Base-by-base conservation (phyloP, 1,140 invertebrate genomes). In the Apolygus lucorum region DNA sequence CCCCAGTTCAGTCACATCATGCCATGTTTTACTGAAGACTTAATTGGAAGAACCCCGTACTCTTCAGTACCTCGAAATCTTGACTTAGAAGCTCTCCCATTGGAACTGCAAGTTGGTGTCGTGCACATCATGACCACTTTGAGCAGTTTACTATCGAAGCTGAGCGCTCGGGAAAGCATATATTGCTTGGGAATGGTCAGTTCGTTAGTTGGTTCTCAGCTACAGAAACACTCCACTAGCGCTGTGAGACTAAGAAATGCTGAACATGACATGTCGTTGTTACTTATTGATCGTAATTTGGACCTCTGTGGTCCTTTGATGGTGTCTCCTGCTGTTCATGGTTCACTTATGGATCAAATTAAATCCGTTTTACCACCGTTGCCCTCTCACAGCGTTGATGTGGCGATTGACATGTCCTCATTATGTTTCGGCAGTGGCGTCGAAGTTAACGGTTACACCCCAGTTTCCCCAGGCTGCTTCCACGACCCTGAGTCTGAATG, bases 211-310 rank as follows among this genome's bases (percentile, higher is more conserved):
- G 81, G 77, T 8, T 75, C 75, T 63, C 77, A 80, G 68, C 71
- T 82, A 21, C 80, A 78, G 64, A 71, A 70, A 24, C 71, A 76
- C 2, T 52, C 67, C n/a, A 67, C 71, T 29, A 75, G 76, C 24
- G 72, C 68, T 29, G 72, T 72, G 52, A 73, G 76, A 68, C 70
- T 72, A 59, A 72, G 81, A 80, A 75, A 72, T 22, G 74, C 77
- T 29, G 63, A 74, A 21, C 75, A 77, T 34, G 77, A 77, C 74
- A 76, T 77, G 27, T 81, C 80, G 0, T 26, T 82, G 13, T 72
- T 82, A 2, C 75, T 81, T 22, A 72, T 82, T 59, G 81, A 82
- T 69, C 73, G 81, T 11, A 78, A 76, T 2, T 68, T 82, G 22
- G 81, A 82, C 71, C 52, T 81, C 17, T 75, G 75, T 22, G 72